Base-by-base conservation (phyloP, 2,888 invertebrate species). In the Schrankia costaestrigalis region DNA sequence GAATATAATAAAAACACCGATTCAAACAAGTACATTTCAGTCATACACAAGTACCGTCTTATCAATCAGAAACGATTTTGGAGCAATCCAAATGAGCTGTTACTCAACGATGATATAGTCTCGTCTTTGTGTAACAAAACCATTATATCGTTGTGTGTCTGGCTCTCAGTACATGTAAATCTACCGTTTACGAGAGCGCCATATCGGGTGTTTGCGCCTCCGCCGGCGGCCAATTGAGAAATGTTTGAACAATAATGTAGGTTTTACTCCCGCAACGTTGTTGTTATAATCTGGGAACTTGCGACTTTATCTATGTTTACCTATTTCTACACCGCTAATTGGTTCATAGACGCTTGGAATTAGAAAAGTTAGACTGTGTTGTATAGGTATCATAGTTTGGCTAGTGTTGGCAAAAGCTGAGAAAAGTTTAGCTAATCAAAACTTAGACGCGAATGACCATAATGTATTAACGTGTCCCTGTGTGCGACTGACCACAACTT, bases 231-330 rank as follows among this genome's bases (percentile, higher is more conserved):
- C 48, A 56, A 54, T 65, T 65, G 61, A 51, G 63, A 46, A 65
- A 65, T 70, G 55, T 69, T 69, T 70, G 62, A 61, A 65, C 68
- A 68, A 59, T 63, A n/a, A 64, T 56, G 55, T 60, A 46, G 47
- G 59, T 55, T 58, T 50, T 50, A 37, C 32, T 34, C 37, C 39
- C 32, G 41, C 55, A 48, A 48, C 44, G 35, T 39, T 43, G 38
- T 48, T 35, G 36, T 41, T 50, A 35, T 56, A 41, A 48, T 37
- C 37, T 15, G 29, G 35, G 24, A 21, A 46, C 22, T 33, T 11
- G 31, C 10, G 22, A 19, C 24, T 31, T 13, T 31, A 12, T 23
- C 11, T 17, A 17, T 23, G 10, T 37, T 22, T 34, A 26, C 22
- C 31, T 26, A 11, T 34, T 37, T 27, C 15, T 11, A 32, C 10